Percentiles rank a stretch among this genome's conserved stretches.
phyloP scores from a whole-genome alignment of 1,140 invertebrate species.

The Aphidius ervi region DNA sequence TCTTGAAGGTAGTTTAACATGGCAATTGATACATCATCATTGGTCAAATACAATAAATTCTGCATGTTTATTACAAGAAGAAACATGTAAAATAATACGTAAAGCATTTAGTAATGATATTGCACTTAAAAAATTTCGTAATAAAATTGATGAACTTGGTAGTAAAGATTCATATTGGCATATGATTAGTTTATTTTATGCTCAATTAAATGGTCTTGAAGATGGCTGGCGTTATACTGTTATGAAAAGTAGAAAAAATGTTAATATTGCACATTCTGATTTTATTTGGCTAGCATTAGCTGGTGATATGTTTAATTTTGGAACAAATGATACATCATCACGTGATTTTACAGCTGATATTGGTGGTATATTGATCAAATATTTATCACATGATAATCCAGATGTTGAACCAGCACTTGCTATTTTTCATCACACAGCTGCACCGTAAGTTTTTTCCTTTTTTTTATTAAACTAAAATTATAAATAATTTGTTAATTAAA shows the following conservation, averaged over 20 bases:
- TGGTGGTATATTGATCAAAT: conserved; percentile 15
- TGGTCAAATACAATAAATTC: conserved; percentile 72
- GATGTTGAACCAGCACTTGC: conserved; percentile 33
- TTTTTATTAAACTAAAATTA: neutral
- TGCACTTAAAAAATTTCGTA: conserved; percentile 55
- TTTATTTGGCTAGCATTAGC: conserved; percentile 72
- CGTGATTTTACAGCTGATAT: conserved; percentile 7
- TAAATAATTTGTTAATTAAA: neutral
- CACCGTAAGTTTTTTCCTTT: conserved; percentile 48
- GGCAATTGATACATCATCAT: conserved; percentile 76
- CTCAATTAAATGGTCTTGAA: conserved; percentile 66
- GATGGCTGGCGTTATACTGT: conserved; percentile 66
- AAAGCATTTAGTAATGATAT: conserved; percentile 62
- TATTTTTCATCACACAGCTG: conserved; percentile 68
- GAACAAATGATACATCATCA: neutral
- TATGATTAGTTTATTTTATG: conserved; percentile 70
- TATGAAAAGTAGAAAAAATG: conserved; percentile 58
- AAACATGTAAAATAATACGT: conserved; percentile 66
- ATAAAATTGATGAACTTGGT: conserved; percentile 52
- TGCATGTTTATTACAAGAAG: conserved; percentile 60
- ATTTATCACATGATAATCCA: conserved; percentile 20
- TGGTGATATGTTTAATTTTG: conserved; percentile 65
- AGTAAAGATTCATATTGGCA: conserved; percentile 71
- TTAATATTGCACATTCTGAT: conserved; percentile 61
- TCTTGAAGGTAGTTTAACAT: conserved; percentile 79